Evolutionary conservation across 1,140 invertebrate species (phyloP), one percentile per base, ranked within the genome.

Genomic region (Saxidomus purpurata): DNA sequence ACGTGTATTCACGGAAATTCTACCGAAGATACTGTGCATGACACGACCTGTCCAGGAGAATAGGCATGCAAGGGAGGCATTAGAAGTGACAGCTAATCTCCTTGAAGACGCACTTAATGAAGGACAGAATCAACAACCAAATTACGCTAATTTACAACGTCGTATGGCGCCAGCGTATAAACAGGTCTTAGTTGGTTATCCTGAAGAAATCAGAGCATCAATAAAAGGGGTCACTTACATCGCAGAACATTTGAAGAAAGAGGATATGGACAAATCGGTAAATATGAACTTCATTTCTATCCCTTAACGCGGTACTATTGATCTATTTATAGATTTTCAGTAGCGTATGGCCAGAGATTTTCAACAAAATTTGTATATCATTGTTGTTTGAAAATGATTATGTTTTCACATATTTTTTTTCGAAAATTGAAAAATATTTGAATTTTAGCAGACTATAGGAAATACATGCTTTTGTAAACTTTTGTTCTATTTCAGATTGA

Each of bases 181-280:
- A 80, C 15, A 79, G 25, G 49, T 67, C n/a, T 34, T 82, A 13
- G 55, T 67, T 25, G 90, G 83, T n/a, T 93, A 92, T 87, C 89
- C 93, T 13, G 97, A 98, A 0, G 98, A 99, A 94, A 97, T 99
- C 19, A 96, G 98, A 84, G 97, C 98, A 69, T 98, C 99, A 49
- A 96, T 99, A 49, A 97, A 98, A 95, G 98, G 98, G 85, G 98
- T 99, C 36, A 97, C 98, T 91, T 99, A 99, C 96, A 99, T 99
- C 94, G 98, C 99, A 31, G 98, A 99, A 95, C 98, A 99, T 95
- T 98, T 99, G 92, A 98, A 98, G 96, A 91, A 94, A 36, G 93
- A 93, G 43, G 94, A 96, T 79, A 87, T 89, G 11, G 93, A 95
- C 40, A 91, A 93, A 52, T 86, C 89, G 59, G 94, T 94, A 91